Percentiles rank a stretch among this genome's conserved stretches.
Conservation (phyloP, 2,888 invertebrate genomes). For the Heteromyza rotundicornis region DNA sequence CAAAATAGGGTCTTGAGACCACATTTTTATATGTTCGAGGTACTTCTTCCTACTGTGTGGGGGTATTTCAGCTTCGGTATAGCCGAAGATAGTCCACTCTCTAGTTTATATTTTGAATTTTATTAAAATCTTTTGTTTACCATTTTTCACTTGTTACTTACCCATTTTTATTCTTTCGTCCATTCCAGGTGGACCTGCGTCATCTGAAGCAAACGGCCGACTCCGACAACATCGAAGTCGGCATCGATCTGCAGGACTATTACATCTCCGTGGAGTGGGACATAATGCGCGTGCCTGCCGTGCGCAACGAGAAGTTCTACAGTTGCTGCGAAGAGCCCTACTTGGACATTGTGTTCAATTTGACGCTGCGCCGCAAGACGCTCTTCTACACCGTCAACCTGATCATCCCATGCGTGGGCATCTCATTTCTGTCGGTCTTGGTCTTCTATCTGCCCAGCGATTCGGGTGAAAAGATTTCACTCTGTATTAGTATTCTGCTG, state of each 20-base stretch:
- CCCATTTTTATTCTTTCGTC: too few species aligned
- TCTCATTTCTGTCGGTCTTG: constrained; percentile 94
- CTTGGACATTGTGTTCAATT: constrained; percentile 96
- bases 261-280: constrained; percentile 99
- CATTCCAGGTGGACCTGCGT: constrained; percentile 89
- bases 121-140: too few species aligned
- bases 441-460: constrained; percentile 98
- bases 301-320: constrained; percentile 90
- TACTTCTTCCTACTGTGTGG: too few species aligned
- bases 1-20: too few species aligned
- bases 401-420: constrained; percentile 96
- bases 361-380: constrained; percentile 92
- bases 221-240: constrained; percentile 86
- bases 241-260: constrained; percentile 91
- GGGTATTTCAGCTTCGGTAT: too few species aligned
- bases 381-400: constrained; percentile 97
- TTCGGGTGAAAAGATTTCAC: constrained; percentile 96
- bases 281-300: constrained; percentile 90
- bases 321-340: constrained; percentile 97
- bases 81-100: too few species aligned
- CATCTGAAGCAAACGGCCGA: constrained; percentile 87
- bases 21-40: too few species aligned
- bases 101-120: too few species aligned
- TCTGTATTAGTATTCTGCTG: constrained; percentile 91
- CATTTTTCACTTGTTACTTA: too few species aligned